Base-by-base conservation (phyloP, 2,113 vertebrate genomes). In the Antidorcas marsupialis region DNA sequence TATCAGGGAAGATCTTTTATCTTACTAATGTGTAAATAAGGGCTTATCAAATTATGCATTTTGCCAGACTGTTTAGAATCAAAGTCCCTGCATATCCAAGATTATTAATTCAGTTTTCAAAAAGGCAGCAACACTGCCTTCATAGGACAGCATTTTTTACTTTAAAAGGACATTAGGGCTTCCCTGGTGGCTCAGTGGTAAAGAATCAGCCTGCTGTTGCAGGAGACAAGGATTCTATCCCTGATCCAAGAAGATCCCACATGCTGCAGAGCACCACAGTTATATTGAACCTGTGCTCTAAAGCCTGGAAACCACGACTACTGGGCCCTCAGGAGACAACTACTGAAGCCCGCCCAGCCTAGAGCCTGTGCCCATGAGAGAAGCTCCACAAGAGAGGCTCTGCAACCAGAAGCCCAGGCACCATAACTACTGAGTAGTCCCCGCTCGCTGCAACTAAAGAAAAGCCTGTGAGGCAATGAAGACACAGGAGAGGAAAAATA, bases 21-120 rank as follows among this genome's bases (percentile, higher is more conserved):
- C 13, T 94, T 86, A 93, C 60, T 95, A 93, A 43, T 89, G 12
- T 62, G 16, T 87, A 89, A 91, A 92, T 85, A 91, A 86, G 36
- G 16, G 9, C 19, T 95, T 94, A 76, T n/a, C 15, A 92, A 90
- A 87, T 87, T 89, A 60, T 19, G 3, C 0, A 79, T 59, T 90
- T 79, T 93, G 43, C 76, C 45, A 47, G 21, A 45, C 17, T 71
- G 16, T 50, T 95, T 55, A 95, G 30, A 33, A 53, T 89, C 12
- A 64, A 95, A 74, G 95, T 55, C 36, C 3, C 27, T 60, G 4
- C 7, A 36, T 90, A 55, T 36, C 55, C 39, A 71, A 43, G 76
- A 53, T 59, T 62, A 3, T 87, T 52, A 30, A 64, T n/a, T 84
- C 81, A 50, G 17, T 45, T 89, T 97, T 92, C 30, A 57, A 67